These are phyloP conservation scores for Sinocyclocheilus anophthalmus DNA, from an alignment of 2,113 vertebrate species.

Conservation along the genomic window DNA sequence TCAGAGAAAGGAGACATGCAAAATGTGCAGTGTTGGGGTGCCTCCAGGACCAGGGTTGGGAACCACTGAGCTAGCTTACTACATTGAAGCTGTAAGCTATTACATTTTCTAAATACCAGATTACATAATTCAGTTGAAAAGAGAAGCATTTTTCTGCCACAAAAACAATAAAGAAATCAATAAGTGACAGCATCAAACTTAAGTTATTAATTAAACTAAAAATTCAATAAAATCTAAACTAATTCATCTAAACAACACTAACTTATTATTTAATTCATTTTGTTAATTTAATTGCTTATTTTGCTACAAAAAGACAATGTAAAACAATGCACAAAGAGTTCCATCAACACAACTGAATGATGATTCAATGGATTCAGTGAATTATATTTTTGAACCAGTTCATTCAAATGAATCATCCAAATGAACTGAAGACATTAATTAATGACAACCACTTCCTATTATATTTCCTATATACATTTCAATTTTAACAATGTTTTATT, in stretches of 20 bases:
- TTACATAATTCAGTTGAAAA: neutral
- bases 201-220: neutral
- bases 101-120: neutral
- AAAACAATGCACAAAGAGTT: too few species aligned
- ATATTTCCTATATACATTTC: too few species aligned
- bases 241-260: too few species aligned
- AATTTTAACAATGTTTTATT: too few species aligned
- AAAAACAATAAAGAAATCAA: neutral
- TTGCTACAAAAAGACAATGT: neutral
- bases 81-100: neutral
- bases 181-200: neutral
- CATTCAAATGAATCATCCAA: neutral
- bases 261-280: neutral
- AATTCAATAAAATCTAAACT: too few species aligned
- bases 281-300: neutral
- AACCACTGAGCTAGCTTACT: neutral
- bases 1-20: too few species aligned
- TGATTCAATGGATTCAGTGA: neutral
- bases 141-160: neutral
- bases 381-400: neutral
- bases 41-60: too few species aligned
- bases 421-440: neutral
- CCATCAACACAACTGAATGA: neutral
- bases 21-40: too few species aligned
- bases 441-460: too few species aligned